phyloP scores from a whole-genome alignment of 2,113 vertebrate species.

The Daboia siamensis region DNA sequence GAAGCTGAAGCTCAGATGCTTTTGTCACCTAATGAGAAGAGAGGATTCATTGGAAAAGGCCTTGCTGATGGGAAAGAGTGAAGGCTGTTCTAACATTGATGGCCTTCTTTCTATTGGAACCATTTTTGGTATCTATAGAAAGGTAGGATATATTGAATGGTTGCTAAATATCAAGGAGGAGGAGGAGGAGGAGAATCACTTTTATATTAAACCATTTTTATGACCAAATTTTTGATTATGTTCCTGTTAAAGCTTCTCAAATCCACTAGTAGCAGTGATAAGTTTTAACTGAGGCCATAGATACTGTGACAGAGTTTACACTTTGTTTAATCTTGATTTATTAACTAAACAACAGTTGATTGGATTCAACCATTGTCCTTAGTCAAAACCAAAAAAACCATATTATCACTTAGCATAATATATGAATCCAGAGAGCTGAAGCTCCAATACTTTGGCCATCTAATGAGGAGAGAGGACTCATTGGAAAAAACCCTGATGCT shows the following conservation, averaged over 20 bases:
- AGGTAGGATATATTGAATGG: constrained; percentile 71
- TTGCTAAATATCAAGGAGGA: not conserved
- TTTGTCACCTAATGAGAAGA: not conserved
- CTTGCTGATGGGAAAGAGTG: constrained; percentile 37
- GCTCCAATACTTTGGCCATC: not conserved
- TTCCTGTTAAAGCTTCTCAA: not conserved
- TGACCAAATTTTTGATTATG: too few relatives aligned
- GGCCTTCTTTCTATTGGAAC: constrained; percentile 95
- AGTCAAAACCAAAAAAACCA: not conserved
- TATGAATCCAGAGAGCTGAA: not conserved
- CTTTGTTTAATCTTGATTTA: not conserved
- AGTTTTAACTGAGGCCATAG: constrained; percentile 31
- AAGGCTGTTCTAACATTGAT: constrained; percentile 97
- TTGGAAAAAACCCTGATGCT: not conserved
- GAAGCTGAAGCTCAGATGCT: not conserved
- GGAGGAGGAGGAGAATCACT: not conserved
- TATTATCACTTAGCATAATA: not conserved
- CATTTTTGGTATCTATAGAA: constrained; percentile 94
- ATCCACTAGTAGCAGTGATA: not conserved
- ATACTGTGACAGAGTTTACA: not conserved
- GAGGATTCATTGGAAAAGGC: not conserved
- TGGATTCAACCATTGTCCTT: not conserved
- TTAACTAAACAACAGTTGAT: not conserved
- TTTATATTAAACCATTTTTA: not conserved
- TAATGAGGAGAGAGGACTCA: not conserved